Evolutionary conservation across 2,888 invertebrate genomes (phyloP), one percentile per base, ranked within the genome.

Genomic region (Carcina quercana): DNA sequence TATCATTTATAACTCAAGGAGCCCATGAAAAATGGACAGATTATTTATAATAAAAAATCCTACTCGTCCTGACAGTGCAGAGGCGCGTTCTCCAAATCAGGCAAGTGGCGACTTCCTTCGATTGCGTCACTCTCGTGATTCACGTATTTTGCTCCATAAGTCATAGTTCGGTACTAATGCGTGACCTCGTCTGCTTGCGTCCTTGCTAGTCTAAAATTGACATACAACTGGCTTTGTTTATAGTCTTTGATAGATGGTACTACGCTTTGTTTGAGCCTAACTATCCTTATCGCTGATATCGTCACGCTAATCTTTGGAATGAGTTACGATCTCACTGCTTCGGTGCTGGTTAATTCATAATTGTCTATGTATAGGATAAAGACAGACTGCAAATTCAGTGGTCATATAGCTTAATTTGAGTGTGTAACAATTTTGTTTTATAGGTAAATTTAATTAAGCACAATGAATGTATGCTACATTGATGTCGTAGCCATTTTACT

Each of bases 61-160:
- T 50, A 47, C 48, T 59, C 28, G 54, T 47, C 65, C 65, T 63
- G 55, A 57, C 50, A 53, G n/a, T n/a, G 59, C 55, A 33, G 42
- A 47, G 53, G 44, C 52, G 73, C 73, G 80, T 79, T 68, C 80
- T 79, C 47, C 47, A 69, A 39, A 51, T 59, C 61, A 53, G 54
- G 42, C 66, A 78, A 79, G 69, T 76, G 71, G 67, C 58, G 50
- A 70, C 74, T 82, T 83, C 82, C 82, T 78, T 53, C 56, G 42
- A 61, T 79, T 73, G 68, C 82, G 71, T 79, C 82, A 82, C 60
- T 45, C 45, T 56, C 57, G 62, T 76, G 79, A 80, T 64, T 79
- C 76, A 78, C 60, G 50, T 61, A 56, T 55, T 59, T 49, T 64
- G 52, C 53, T 63, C 50, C 50, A 53, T 57, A 60, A 66, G 54